These are phyloP conservation scores for Nicator chloris DNA, from an alignment of 2,113 vertebrate genomes.

Conservation along the genomic window DNA sequence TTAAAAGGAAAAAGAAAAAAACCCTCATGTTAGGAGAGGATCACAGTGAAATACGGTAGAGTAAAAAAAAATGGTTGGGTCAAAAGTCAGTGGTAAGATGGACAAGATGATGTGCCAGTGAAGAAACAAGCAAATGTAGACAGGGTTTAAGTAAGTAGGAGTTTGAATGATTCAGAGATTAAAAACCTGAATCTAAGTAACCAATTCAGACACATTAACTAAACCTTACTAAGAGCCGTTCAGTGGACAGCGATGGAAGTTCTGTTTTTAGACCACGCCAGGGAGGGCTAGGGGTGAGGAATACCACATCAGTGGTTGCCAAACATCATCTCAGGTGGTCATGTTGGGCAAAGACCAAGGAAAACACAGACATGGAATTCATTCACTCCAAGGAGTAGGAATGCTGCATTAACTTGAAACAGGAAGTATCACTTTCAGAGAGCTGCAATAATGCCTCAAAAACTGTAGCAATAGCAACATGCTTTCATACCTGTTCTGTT, in stretches of 20 bases:
- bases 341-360: not conserved
- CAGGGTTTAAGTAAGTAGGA: not conserved
- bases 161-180: not conserved
- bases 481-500: slow-evolving; percentile 87
- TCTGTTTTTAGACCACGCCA: not conserved
- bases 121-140: not conserved
- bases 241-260: not conserved
- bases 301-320: not conserved
- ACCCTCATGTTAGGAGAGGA: not conserved
- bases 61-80: not conserved
- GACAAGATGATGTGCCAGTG: not conserved
- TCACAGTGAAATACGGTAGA: not conserved
- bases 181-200: not conserved
- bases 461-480: not conserved
- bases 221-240: not conserved
- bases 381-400: not conserved
- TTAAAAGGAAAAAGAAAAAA: not conserved
- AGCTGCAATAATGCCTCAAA: not conserved
- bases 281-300: not conserved
- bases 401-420: not conserved
- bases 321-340: not conserved
- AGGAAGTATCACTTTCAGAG: not conserved
- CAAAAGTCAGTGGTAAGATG: not conserved
- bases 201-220: not conserved
- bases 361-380: not conserved